Conservation (phyloP, 2,888 invertebrate species). For the Cantharis rufa region DNA sequence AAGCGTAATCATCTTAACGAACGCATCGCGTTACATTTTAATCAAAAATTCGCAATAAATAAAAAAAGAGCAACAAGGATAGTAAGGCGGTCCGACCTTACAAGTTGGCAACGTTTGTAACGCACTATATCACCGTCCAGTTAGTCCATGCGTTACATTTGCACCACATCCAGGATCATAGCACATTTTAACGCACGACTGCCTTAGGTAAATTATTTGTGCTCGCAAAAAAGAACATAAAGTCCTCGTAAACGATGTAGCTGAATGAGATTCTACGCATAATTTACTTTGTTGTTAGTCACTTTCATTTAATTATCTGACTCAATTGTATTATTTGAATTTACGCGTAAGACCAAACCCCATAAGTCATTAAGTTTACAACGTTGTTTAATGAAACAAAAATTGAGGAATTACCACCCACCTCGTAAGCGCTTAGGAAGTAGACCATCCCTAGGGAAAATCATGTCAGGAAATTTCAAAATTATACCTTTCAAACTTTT, state of each 20-base stretch:
- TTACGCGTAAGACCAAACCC: background rate
- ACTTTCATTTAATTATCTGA: conserved; percentile 32
- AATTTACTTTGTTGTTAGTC: conserved; percentile 41
- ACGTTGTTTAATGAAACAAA: background rate
- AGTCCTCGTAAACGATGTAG: conserved; percentile 48
- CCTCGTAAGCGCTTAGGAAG: background rate
- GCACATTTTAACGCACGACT: conserved; percentile 51
- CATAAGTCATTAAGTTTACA: background rate
- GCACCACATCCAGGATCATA: conserved; percentile 47
- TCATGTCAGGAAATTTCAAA: background rate
- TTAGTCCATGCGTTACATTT: conserved; percentile 50
- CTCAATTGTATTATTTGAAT: background rate
- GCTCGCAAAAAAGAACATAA: conserved; percentile 44
- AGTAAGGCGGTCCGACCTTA: conserved; percentile 35
- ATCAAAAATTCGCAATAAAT: background rate
- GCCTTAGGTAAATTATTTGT: conserved; percentile 51
- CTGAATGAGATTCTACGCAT: conserved; percentile 47
- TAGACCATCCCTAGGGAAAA: background rate
- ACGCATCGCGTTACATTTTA: background rate
- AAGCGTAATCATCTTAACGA: background rate
- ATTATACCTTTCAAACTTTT: background rate
- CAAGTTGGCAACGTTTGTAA: conserved; percentile 43
- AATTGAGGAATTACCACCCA: background rate
- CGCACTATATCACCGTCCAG: conserved; percentile 50
- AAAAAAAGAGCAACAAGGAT: conserved; percentile 8